These are phyloP conservation scores for Platycercus adscitus DNA, from an alignment of 2,113 vertebrate species.

Conservation along the genomic window DNA sequence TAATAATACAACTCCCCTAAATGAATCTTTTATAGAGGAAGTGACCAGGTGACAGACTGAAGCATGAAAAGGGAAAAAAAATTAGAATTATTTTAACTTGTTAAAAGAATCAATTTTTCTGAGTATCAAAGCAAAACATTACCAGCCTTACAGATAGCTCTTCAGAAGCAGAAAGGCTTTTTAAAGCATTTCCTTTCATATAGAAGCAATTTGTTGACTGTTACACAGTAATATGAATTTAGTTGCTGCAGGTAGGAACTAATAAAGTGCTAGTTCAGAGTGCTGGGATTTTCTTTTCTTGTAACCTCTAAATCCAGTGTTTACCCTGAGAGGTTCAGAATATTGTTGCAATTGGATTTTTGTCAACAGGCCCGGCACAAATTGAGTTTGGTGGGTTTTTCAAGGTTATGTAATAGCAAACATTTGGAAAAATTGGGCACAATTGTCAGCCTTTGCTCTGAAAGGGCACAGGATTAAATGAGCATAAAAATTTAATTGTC, in stretches of 20 bases:
- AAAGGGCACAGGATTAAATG: conserved; percentile 59
- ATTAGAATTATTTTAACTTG: conserved; percentile 63
- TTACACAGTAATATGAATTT: not conserved
- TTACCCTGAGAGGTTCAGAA: conserved; percentile 23
- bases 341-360: not conserved
- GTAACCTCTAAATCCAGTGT: conserved; percentile 23
- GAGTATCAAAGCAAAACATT: conserved; percentile 63
- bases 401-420: conserved; percentile 40
- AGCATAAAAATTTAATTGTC: conserved; percentile 71
- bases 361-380: not conserved
- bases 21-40: conserved; percentile 56
- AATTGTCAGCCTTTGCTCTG: conserved; percentile 46
- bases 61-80: conserved; percentile 58
- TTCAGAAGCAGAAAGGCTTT: conserved; percentile 25
- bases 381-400: conserved; percentile 45
- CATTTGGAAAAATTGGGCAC: conserved; percentile 50
- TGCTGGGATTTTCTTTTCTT: not conserved
- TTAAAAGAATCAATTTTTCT: conserved; percentile 75
- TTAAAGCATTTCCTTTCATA: not conserved
- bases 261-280: not conserved
- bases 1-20: conserved; percentile 46
- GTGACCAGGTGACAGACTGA: conserved; percentile 63
- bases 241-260: conserved; percentile 7
- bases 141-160: conserved; percentile 8
- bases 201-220: not conserved